Evolutionary conservation across 2,113 vertebrate species (phyloP).

Genomic region (Struthidea cinerea): DNA sequence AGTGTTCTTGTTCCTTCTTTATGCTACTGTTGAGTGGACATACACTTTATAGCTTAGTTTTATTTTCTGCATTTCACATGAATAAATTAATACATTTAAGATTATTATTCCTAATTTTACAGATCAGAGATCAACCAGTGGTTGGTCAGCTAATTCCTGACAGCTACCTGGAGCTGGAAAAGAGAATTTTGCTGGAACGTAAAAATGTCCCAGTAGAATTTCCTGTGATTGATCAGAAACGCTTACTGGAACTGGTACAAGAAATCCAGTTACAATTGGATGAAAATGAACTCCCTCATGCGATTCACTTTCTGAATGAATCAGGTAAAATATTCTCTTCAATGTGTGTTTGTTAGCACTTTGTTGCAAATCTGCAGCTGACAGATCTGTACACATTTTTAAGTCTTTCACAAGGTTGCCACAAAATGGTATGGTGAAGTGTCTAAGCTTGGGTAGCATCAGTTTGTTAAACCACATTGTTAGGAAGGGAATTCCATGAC

Average conservation of each 20-base stretch:
- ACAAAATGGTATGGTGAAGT: background rate
- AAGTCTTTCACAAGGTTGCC: background rate
- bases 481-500: background rate
- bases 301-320: conserved; percentile 91
- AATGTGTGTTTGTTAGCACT: background rate
- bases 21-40: background rate
- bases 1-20: background rate
- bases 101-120: conserved; percentile 37
- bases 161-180: conserved; percentile 92
- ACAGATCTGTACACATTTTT: background rate
- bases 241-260: conserved; percentile 82
- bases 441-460: background rate
- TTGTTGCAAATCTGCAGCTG: background rate
- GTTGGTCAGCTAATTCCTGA: conserved; percentile 95
- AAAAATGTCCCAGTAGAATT: conserved; percentile 80
- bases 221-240: conserved; percentile 83
- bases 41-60: background rate
- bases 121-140: conserved; percentile 93
- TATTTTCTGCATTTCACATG: background rate
- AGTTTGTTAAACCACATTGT: background rate
- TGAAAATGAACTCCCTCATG: conserved; percentile 90
- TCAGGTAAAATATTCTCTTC: conserved; percentile 74
- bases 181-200: conserved; percentile 82
- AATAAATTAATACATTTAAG: background rate
- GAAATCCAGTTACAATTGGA: conserved; percentile 88